Conservation (phyloP, 2,113 vertebrate genomes). For the Asarcornis scutulata region DNA sequence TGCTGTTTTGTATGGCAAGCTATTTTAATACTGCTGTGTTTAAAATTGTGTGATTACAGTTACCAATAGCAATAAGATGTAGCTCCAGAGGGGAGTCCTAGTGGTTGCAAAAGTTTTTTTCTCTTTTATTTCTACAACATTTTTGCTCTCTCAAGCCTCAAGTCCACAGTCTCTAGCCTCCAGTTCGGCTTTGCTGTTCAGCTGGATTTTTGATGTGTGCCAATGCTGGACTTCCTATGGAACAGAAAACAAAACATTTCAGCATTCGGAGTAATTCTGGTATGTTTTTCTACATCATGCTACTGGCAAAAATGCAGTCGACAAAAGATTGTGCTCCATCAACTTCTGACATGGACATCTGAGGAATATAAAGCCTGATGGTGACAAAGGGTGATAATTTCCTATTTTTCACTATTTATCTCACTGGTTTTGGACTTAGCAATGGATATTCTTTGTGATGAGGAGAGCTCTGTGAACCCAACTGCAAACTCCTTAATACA, state of each 20-base stretch:
- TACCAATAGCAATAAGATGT: conserved; percentile 56
- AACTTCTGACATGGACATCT: conserved; percentile 7
- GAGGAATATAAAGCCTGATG: conserved; percentile 48
- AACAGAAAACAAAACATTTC: conserved; percentile 37
- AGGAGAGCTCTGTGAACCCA: conserved; percentile 71
- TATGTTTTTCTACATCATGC: background rate
- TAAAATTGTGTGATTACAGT: conserved; percentile 31
- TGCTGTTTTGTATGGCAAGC: conserved; percentile 16
- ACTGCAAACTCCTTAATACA: conserved; percentile 73
- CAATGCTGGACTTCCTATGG: conserved; percentile 32
- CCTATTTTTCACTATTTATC: conserved; percentile 39
- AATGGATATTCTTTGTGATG: conserved; percentile 80
- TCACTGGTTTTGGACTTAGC: conserved; percentile 43
- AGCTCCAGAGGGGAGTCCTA: conserved; percentile 38
- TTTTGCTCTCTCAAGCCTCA: conserved; percentile 59
- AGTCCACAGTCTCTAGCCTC: conserved; percentile 15
- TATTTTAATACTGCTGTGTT: conserved; percentile 55
- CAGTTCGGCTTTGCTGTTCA: conserved; percentile 43
- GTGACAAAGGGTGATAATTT: conserved; percentile 50
- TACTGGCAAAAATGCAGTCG: background rate
- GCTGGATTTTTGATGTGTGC: conserved; percentile 44
- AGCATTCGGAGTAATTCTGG: background rate
- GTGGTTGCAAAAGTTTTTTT: conserved; percentile 71
- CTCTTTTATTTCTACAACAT: conserved; percentile 50
- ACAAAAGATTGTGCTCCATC: background rate